These are phyloP conservation scores for Clarias batrachus DNA, from an alignment of 2,113 vertebrate species.

Conservation along the genomic window DNA sequence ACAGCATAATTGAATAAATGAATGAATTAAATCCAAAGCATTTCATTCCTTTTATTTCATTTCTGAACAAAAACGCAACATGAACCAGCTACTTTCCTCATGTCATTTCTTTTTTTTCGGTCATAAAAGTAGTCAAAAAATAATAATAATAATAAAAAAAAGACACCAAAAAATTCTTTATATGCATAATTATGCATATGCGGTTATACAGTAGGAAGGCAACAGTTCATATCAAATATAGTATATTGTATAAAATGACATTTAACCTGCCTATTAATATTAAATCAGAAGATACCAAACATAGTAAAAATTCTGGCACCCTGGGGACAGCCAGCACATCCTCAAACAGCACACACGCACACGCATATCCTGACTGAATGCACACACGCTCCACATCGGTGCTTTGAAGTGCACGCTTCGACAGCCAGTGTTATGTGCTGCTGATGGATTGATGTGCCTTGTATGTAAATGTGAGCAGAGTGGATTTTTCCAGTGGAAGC, in stretches of 20 bases:
- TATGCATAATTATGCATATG: too few relatives aligned
- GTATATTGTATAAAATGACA: neutral
- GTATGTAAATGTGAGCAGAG: slow-evolving; percentile 20
- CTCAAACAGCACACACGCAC: slow-evolving; percentile 37
- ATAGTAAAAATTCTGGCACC: neutral
- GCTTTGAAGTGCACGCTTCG: slow-evolving; percentile 44
- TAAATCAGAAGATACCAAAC: neutral
- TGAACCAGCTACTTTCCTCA: too few relatives aligned
- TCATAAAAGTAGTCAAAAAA: too few relatives aligned
- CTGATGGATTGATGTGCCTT: slow-evolving; percentile 38
- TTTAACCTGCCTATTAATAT: neutral
- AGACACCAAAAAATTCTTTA: neutral
- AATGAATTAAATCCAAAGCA: too few relatives aligned
- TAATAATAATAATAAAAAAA: too few relatives aligned
- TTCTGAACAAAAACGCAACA: too few relatives aligned
- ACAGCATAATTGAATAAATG: too few relatives aligned
- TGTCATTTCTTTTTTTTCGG: too few relatives aligned
- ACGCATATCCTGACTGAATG: slow-evolving; percentile 35
- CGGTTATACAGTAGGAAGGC: neutral
- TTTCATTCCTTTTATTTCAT: too few relatives aligned
- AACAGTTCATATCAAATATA: neutral
- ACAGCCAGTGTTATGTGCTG: slow-evolving; percentile 26
- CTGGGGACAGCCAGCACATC: slow-evolving; percentile 1
- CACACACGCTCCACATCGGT: neutral
- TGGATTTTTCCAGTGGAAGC: slow-evolving; percentile 24